phyloP scores from a whole-genome alignment of 2,797 vertebrate species.

The Enteromius treurensis region DNA sequence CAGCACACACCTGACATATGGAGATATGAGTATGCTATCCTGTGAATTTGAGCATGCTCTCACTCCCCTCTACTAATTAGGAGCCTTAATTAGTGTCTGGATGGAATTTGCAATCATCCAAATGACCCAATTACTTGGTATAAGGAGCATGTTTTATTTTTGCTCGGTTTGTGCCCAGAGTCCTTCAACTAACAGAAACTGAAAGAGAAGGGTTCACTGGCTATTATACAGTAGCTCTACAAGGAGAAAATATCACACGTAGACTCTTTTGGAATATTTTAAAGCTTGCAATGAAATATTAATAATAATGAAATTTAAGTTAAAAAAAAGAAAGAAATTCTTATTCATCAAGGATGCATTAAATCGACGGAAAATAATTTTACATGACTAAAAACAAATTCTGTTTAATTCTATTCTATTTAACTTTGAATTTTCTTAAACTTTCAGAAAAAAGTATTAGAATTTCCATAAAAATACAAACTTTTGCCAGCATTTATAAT shows the following conservation, averaged over 20 bases:
- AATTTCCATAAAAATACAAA: neutral
- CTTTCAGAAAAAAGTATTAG: neutral
- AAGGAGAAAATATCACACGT: neutral
- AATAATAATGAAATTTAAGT: no score
- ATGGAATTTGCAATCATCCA: slow-evolving; percentile 45
- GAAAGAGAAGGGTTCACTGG: neutral
- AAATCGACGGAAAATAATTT: neutral
- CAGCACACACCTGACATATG: slow-evolving; percentile 27
- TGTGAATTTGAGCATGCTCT: neutral
- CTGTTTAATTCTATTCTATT: neutral
- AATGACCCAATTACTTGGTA: slow-evolving; percentile 40
- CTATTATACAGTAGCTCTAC: neutral
- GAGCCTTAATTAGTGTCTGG: slow-evolving; percentile 41
- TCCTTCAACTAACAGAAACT: slow-evolving; percentile 9
- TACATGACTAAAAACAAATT: neutral
- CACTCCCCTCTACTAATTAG: slow-evolving; percentile 19
- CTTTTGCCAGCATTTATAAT: neutral
- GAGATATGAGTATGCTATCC: slow-evolving; percentile 2
- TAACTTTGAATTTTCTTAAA: neutral
- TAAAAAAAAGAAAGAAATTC: neutral
- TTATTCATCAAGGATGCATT: neutral
- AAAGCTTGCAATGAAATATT: no score
- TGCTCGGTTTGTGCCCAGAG: neutral
- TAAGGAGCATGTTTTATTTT: slow-evolving; percentile 42
- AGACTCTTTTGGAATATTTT: neutral